Percentiles rank a stretch among this genome's conserved stretches.
Conservation (phyloP, 2,113 vertebrate genomes). For the Pygoscelis adeliae region DNA sequence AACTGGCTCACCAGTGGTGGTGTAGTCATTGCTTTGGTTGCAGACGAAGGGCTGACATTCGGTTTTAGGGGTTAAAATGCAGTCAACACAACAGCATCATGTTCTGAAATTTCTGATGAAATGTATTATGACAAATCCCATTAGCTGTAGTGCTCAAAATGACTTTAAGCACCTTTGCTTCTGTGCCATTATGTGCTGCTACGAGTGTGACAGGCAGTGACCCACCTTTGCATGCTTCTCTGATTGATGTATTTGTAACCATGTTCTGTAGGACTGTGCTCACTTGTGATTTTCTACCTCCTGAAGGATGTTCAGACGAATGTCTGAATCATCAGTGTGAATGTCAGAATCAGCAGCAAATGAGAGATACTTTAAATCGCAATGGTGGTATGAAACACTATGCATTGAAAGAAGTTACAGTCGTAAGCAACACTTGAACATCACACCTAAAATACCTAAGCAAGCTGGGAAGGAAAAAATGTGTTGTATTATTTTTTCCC, state of each 20-base stretch:
- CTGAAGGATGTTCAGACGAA: background rate
- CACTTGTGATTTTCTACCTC: background rate
- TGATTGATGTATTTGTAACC: background rate
- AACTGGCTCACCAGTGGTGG: background rate
- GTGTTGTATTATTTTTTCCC: constrained; percentile 22
- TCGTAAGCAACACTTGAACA: background rate
- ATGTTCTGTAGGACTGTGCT: background rate
- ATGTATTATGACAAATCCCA: background rate
- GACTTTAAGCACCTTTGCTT: background rate
- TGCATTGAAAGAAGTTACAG: background rate
- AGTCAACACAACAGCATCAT: background rate
- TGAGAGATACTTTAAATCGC: background rate
- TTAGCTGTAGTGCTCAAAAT: background rate
- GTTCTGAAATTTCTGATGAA: background rate
- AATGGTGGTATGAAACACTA: background rate
- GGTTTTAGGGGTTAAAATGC: background rate
- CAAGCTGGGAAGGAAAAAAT: constrained; percentile 28
- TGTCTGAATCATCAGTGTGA: background rate
- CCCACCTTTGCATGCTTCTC: background rate
- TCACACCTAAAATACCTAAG: background rate
- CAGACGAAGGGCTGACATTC: background rate
- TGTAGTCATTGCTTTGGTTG: background rate
- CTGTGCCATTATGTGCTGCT: background rate
- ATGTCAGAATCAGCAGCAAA: background rate
- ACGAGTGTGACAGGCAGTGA: background rate